phyloP scores from a whole-genome alignment of 35 echinoderm and acorn worm species.

The Apostichopus parvimensis region DNA sequence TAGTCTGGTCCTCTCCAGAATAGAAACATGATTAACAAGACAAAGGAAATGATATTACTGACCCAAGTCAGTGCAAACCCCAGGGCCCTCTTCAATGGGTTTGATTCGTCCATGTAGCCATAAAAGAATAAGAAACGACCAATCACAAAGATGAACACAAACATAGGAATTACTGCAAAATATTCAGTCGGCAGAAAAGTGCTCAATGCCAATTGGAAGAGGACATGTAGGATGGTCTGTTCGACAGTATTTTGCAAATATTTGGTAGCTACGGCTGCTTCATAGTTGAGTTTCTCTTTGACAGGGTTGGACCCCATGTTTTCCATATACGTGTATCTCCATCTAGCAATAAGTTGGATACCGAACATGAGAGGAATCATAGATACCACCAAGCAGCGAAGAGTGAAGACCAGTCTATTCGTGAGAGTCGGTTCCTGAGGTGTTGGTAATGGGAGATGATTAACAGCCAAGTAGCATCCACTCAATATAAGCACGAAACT shows the following conservation, averaged over 20 bases:
- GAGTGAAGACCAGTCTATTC: neutral
- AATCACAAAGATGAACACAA: neutral
- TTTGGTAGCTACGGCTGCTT: neutral
- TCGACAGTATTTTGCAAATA: neutral
- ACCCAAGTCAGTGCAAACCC: slow-evolving; percentile 45
- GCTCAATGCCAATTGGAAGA: neutral
- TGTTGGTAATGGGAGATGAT: slow-evolving; percentile 2
- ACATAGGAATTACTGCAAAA: neutral
- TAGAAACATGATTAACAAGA: slow-evolving; percentile 3
- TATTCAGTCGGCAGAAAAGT: neutral
- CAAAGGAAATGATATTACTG: neutral
- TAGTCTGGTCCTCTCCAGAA: slow-evolving; percentile 25
- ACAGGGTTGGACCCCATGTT: neutral
- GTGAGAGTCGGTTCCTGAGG: neutral
- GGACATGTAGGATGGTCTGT: neutral
- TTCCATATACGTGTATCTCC: slow-evolving; percentile 29
- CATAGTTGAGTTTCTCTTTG: neutral
- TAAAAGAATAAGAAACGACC: neutral
- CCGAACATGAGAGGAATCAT: neutral
- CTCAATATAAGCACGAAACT: neutral
- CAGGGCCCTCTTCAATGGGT: slow-evolving; percentile 15
- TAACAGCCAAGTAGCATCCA: neutral
- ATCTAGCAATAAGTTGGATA: neutral
- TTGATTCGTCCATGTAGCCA: slow-evolving; percentile 47
- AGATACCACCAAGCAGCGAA: neutral